phyloP scores from a whole-genome alignment of 2,888 invertebrate genomes.

The Lagria hirta region DNA sequence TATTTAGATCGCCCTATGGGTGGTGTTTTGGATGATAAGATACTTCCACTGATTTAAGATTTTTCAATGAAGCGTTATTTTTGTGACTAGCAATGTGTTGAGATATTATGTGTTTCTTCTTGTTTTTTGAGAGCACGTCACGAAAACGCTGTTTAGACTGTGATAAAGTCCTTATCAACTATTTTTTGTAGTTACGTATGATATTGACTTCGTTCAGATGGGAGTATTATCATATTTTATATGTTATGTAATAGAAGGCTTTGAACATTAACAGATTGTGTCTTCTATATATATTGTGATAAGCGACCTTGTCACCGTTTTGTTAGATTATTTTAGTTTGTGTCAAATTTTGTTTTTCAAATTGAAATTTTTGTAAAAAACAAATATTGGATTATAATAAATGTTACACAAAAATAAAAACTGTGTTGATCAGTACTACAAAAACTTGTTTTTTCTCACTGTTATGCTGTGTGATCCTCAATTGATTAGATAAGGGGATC shows the following conservation, averaged over 20 bases:
- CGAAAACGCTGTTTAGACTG: conserved; percentile 53
- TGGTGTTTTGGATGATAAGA: conserved; percentile 40
- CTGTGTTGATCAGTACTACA: background rate
- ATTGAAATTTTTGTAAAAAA: conserved; percentile 32
- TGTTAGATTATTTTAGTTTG: conserved; percentile 38
- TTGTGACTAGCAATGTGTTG: conserved; percentile 13
- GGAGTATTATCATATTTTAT: conserved; percentile 58
- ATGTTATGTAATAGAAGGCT: conserved; percentile 28
- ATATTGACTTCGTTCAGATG: conserved; percentile 62
- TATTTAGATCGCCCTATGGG: conserved; percentile 21
- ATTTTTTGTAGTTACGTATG: conserved; percentile 55
- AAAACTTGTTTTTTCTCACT: background rate
- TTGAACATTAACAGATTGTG: conserved; percentile 16
- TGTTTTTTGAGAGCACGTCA: conserved; percentile 27
- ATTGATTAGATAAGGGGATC: too few species aligned
- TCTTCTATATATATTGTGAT: conserved; percentile 44
- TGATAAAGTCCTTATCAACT: conserved; percentile 59
- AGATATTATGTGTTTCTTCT: conserved; percentile 11
- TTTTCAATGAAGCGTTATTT: conserved; percentile 23
- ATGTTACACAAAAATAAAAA: conserved; percentile 33
- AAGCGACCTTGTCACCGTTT: conserved; percentile 56
- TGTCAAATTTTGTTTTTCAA: conserved; percentile 42
- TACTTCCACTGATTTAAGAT: conserved; percentile 49
- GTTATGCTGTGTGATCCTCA: background rate
- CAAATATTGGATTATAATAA: conserved; percentile 32